phyloP scores from a whole-genome alignment of 2,113 vertebrate genomes.

The Mirza zaza region DNA sequence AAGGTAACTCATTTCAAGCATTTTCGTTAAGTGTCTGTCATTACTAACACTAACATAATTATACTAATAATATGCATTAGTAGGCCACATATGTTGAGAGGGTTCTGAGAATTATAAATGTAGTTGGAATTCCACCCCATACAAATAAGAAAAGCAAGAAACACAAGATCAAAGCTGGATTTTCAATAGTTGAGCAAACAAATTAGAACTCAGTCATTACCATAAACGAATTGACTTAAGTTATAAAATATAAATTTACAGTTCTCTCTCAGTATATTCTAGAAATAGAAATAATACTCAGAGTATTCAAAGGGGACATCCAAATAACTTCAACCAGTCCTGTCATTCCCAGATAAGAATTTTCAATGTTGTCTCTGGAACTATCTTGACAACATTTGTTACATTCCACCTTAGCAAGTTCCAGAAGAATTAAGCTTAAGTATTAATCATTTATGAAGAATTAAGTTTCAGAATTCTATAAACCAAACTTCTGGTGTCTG shows the following conservation, averaged over 20 bases:
- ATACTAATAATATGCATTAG: slow-evolving; percentile 33
- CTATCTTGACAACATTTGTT: background rate
- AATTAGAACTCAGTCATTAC: background rate
- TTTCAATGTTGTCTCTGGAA: background rate
- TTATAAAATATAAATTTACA: background rate
- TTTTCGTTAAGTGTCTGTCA: slow-evolving; percentile 7
- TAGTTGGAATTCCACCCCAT: background rate
- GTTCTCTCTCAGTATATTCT: background rate
- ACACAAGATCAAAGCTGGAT: background rate
- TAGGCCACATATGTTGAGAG: background rate
- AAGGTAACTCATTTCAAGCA: slow-evolving; percentile 35
- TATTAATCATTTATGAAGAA: background rate
- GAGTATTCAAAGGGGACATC: background rate
- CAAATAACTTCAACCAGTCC: background rate
- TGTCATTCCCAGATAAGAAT: background rate
- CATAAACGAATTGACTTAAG: background rate
- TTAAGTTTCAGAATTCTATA: slow-evolving; percentile 11
- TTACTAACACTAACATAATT: slow-evolving; percentile 47
- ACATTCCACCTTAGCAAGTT: background rate
- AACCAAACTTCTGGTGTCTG: background rate
- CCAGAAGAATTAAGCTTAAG: background rate
- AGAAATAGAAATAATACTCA: background rate
- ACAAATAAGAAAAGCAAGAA: background rate
- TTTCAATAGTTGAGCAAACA: background rate
- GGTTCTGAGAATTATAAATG: background rate